Evolutionary conservation across 2,888 invertebrate genomes (phyloP).

Genomic region (Dryocosmus kuriphilus): DNA sequence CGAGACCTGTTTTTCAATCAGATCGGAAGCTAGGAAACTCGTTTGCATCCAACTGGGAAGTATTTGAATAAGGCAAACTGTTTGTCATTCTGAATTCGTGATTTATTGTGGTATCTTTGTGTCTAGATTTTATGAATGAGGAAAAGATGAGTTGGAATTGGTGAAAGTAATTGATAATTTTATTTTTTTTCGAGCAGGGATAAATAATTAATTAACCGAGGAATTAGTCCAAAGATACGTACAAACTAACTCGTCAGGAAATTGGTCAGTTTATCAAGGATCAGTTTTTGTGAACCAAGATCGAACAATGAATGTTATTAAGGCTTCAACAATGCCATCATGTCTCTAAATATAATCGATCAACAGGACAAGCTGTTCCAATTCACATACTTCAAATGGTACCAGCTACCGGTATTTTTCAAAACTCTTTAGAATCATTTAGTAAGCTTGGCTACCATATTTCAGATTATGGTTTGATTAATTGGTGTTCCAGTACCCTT

Average conservation of each 20-base stretch:
- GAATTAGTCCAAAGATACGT: no score
- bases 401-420: not conserved
- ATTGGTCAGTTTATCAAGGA: not conserved
- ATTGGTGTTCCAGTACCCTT: slow-evolving; percentile 27
- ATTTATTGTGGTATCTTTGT: not conserved
- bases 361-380: not conserved
- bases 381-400: not conserved
- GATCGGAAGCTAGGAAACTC: slow-evolving; percentile 4
- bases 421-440: not conserved
- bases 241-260: not conserved
- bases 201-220: no score
- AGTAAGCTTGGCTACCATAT: not conserved
- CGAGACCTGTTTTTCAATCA: slow-evolving; percentile 33
- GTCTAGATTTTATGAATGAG: not conserved
- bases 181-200: no score
- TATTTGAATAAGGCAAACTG: not conserved
- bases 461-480: not conserved
- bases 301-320: not conserved
- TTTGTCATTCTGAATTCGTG: not conserved
- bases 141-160: not conserved
- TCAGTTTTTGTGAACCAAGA: not conserved
- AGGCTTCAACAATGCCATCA: not conserved
- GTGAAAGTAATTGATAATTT: slow-evolving; percentile 4
- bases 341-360: no score
- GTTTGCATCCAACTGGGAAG: slow-evolving; percentile 30